Evolutionary conservation across 1,140 invertebrate genomes (phyloP).

Genomic region (Tetramorium simillimum): DNA sequence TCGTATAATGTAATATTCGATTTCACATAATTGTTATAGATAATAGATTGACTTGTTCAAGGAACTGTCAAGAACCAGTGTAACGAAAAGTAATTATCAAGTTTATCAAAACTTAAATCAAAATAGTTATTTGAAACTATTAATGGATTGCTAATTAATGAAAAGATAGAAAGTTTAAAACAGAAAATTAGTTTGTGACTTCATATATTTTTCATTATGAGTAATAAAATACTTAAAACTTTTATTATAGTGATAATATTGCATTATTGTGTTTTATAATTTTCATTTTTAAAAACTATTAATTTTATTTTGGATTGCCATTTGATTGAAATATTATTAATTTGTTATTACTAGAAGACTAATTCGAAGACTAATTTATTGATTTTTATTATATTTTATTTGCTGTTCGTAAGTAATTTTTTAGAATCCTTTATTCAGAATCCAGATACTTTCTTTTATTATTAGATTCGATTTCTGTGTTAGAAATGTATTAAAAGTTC

Average conservation of each 20-base stretch:
- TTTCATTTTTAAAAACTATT: not conserved
- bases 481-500: not conserved
- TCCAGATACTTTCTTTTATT: not conserved
- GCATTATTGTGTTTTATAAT: not conserved
- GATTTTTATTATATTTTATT: not conserved
- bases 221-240: constrained; percentile 26
- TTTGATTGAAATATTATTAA: not conserved
- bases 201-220: constrained; percentile 1
- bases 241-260: not conserved
- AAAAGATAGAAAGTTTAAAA: constrained; percentile 10
- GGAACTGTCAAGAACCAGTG: constrained; percentile 22
- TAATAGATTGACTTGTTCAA: not conserved
- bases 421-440: not conserved
- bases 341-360: not conserved
- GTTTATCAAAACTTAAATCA: constrained; percentile 10
- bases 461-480: not conserved
- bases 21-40: constrained; percentile 23
- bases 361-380: not conserved
- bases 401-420: not conserved
- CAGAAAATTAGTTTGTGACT: constrained; percentile 14
- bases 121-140: constrained; percentile 20
- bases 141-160: constrained; percentile 28
- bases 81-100: constrained; percentile 5
- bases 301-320: not conserved
- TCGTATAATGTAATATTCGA: constrained; percentile 12